A percentile compares a stretch with the other conserved stretches of the same genome.
Evolutionary conservation across 2,797 vertebrate species (phyloP).

Genomic region (Melanogrammus aeglefinus): DNA sequence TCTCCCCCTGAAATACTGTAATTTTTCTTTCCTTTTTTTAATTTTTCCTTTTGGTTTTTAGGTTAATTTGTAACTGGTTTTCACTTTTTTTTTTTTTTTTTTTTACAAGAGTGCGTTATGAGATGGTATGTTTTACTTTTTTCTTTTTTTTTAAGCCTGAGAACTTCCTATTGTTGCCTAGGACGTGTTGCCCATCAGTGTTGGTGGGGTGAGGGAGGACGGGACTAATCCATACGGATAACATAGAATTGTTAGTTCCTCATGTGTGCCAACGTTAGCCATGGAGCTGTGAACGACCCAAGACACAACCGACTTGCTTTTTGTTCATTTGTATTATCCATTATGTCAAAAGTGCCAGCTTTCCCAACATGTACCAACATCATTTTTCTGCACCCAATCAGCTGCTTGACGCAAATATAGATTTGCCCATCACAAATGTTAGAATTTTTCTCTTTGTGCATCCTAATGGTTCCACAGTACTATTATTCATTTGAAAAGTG

Average conservation of each 20-base stretch:
- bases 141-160: slow-evolving; percentile 45
- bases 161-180: slow-evolving; percentile 43
- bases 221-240: slow-evolving; percentile 47
- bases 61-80: slow-evolving; percentile 47
- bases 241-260: slow-evolving; percentile 52
- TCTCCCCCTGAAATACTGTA: slow-evolving; percentile 39
- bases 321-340: background rate
- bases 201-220: slow-evolving; percentile 18
- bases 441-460: background rate
- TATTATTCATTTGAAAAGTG: background rate
- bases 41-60: slow-evolving; percentile 29
- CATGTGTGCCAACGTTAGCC: slow-evolving; percentile 66
- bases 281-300: slow-evolving; percentile 62
- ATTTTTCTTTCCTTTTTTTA: slow-evolving; percentile 32
- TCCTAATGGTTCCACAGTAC: background rate
- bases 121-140: slow-evolving; percentile 27
- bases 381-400: background rate
- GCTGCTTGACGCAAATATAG: slow-evolving; percentile 2
- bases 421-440: slow-evolving; percentile 1
- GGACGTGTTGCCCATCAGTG: slow-evolving; percentile 56
- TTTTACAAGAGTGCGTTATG: slow-evolving; percentile 43
- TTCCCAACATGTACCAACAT: background rate
- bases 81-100: slow-evolving; percentile 28
- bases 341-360: slow-evolving; percentile 4
- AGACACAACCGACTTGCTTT: background rate